phyloP scores from a whole-genome alignment of 2,797 vertebrate genomes.

The Kryptopterus vitreolus region DNA sequence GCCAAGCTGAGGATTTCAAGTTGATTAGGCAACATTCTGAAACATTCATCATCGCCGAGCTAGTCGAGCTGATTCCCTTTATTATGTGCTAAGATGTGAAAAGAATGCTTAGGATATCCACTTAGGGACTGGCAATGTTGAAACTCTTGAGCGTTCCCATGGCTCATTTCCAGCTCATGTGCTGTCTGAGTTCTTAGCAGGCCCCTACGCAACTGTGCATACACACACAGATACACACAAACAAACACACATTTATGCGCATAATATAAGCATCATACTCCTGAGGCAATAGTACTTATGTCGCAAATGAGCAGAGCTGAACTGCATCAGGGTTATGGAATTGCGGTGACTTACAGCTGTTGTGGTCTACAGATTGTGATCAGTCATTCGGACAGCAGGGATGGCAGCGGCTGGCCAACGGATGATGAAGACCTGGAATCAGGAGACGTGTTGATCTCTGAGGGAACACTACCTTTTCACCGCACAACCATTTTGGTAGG shows the following conservation, averaged over 20 bases:
- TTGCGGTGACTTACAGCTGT: not conserved
- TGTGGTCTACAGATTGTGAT: constrained; percentile 81
- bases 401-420: constrained; percentile 80
- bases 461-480: constrained; percentile 51
- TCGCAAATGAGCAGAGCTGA: not conserved
- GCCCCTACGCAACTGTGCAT: constrained; percentile 8
- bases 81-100: constrained; percentile 52
- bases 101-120: constrained; percentile 54
- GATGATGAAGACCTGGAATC: constrained; percentile 84
- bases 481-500: constrained; percentile 72
- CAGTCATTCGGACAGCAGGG: constrained; percentile 75
- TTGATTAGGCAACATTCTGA: constrained; percentile 41
- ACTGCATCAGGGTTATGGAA: not conserved
- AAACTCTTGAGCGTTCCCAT: constrained; percentile 63
- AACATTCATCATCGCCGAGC: constrained; percentile 14
- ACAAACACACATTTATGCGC: not conserved
- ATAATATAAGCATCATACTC: not conserved
- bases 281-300: not conserved
- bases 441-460: constrained; percentile 75
- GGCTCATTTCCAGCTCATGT: constrained; percentile 57
- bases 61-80: constrained; percentile 28
- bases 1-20: constrained; percentile 2
- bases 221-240: constrained; percentile 30
- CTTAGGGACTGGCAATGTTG: constrained; percentile 51
- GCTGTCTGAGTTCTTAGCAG: constrained; percentile 55